Evolutionary conservation across 2,888 invertebrate species (phyloP), one percentile per base, ranked within the genome.

Genomic region (Adineta ricciae): DNA sequence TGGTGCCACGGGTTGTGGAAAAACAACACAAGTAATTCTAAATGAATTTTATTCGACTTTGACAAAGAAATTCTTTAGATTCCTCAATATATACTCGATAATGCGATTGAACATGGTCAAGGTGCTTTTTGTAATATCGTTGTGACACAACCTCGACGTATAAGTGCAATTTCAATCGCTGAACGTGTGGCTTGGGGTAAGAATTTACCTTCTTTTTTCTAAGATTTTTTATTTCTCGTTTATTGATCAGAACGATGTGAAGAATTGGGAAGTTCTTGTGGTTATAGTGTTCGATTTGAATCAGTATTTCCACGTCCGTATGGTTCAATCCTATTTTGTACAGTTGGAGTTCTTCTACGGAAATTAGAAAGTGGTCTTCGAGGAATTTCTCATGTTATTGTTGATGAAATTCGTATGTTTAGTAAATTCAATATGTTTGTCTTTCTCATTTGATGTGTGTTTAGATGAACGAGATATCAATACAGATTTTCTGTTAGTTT

Each of bases 361-460:
- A 96, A 96, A 90, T 91, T 99, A 84, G 98, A 98, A 90, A 94
- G 94, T 9, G 98, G 98, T 0, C 91, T 99, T 83, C 92, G 97
- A 82, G 98, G 98, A 0, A 94, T 99, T 50, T 96, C 96, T 24
- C 98, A 99, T 89, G 96, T 99, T 0, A 94, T 99, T 85, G 96
- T 99, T 3, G 98, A 99, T 90, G 99, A 99, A 92, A 95, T 78
- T n/a, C 78, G 78, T 78, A 78, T 41, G 78, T 41, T 46, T 46
- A 46, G 5, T 46, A 46, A 46, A 46, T 46, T 46, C 46, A 46
- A 46, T 46, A 5, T 4, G 50, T 16, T 4, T 24, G 21, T 8
- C n/a, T 27, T 41, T 3, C 16, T 64, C 2, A 11, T 32, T 46
- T 46, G 5, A 46, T n/a, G n/a, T n/a, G n/a, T n/a, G n/a, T n/a